Base-by-base conservation (phyloP, 2,888 invertebrate genomes). In the Stomorhina lunata region DNA sequence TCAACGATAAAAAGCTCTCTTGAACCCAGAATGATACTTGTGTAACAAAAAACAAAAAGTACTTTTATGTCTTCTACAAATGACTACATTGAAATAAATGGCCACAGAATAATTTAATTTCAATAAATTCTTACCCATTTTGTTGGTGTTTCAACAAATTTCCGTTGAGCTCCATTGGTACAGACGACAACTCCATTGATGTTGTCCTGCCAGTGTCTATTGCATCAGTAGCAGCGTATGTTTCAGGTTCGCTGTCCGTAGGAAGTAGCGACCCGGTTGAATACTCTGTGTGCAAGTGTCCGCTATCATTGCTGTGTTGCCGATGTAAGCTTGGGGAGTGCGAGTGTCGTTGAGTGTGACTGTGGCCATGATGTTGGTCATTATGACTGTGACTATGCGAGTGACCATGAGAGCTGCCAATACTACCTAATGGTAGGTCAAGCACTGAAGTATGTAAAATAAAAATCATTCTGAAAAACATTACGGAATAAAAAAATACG, bases 381-480 rank as follows among this genome's bases (percentile, higher is more conserved):
- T 85, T 85, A 75, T 88, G 89, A 27, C 85, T 85, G 79, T 84
- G 84, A 48, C 76, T 65, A 45, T 75, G 89, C 86, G 75, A 75
- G 15, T 76, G 91, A 75, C 87, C 91, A 91, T 45, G 88, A 92
- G 15, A 92, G 91, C 9, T 92, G 91, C 66, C 83, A 61, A 77
- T 72, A 29, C 55, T 55, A 73, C 72, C 77, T 78, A 63, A 66
- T 63, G 84, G 79, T 59, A 80, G 71, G 72, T 91, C 92, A 9
- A 92, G 90, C 80, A 94, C 94, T 83, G 94, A 93, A 2, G 95
- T 95, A 88, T 97, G 96, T 80, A 97, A 92, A 77, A 96, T 94
- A 50, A 94, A 92, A 32, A 96, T 96, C 93, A 97, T 95, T 81
- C 95, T 95, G 89, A 50, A 92, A 92, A 86, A 91, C 53, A 81